Evolutionary conservation across 2,113 vertebrate genomes (phyloP), one percentile per base, ranked within the genome.

Genomic region (Malurus elegans): DNA sequence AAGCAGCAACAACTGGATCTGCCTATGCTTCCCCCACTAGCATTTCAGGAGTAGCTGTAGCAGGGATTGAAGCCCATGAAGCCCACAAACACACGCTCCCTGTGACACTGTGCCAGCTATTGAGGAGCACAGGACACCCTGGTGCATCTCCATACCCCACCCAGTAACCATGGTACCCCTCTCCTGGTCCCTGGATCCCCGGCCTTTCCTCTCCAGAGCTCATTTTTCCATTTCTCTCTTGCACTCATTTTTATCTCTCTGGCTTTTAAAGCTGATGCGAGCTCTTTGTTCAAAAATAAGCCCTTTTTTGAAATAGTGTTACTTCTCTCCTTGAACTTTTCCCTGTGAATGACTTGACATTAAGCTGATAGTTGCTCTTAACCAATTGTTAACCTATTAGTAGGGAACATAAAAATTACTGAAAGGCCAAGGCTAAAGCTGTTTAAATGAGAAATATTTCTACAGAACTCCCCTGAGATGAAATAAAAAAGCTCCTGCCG

Each of bases 371-470:
- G 90, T 94, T 91, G 93, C 92, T 97, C 67, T 96, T 97, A 97
- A 97, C 94, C 97, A 97, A 97, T 87, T 96, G 94, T 96, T 97
- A 98, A 97, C 96, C 96, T 96, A 96, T 97, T 97, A 97, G 94
- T 93, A 82, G 88, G 90, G 94, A 90, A 69, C 78, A 96, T 97
- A 97, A 97, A 97, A 96, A 96, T 96, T 92, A 93, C 71, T 84
- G 89, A 95, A 97, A 97, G 91, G 96, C 88, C 93, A 96, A 96
- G 76, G 84, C 91, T 97, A 96, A 97, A 90, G 84, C 94, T 96
- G 94, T 95, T 97, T 87, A 93, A 97, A 95, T 93, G 90, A 97
- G 95, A 97, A 97, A 96, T 95, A 94, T 80, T 96, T 97, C 96
- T 93, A 51, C 87, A 88, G 90, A 93, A 92, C 73, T 96, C 86